Conservation (phyloP, 2,113 vertebrate genomes). For the Mesoclemmys tuberculata region DNA sequence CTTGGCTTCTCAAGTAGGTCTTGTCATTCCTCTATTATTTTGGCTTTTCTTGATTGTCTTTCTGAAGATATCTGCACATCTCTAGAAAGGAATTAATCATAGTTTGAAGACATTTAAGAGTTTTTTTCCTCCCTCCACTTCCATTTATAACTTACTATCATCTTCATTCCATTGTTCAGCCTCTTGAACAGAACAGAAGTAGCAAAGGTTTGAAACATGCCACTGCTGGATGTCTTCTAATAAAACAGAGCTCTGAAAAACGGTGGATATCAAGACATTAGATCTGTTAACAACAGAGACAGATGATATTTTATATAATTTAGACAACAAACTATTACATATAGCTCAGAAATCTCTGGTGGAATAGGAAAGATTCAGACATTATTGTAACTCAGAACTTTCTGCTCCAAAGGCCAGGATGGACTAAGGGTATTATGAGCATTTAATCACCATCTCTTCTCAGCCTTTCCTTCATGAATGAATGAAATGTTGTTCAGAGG, state of each 20-base stretch:
- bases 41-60: background rate
- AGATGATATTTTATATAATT: accelerated
- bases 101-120: background rate
- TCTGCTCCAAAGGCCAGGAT: background rate
- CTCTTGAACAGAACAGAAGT: background rate
- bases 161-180: background rate
- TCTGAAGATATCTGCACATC: conserved; percentile 3
- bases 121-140: background rate
- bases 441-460: background rate
- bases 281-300: background rate
- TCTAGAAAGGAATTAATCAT: background rate
- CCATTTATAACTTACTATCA: background rate
- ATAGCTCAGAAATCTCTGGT: background rate
- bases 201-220: accelerated
- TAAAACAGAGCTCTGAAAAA: background rate
- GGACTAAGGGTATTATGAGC: background rate
- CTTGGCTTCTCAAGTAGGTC: background rate
- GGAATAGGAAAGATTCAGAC: background rate
- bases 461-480: conserved; percentile 21
- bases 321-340: background rate
- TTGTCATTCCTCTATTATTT: background rate
- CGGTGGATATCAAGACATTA: background rate
- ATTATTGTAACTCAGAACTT: conserved; percentile 6
- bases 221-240: background rate
- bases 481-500: background rate